phyloP scores from a whole-genome alignment of 2,797 vertebrate genomes.

The Thamnophis elegans region DNA sequence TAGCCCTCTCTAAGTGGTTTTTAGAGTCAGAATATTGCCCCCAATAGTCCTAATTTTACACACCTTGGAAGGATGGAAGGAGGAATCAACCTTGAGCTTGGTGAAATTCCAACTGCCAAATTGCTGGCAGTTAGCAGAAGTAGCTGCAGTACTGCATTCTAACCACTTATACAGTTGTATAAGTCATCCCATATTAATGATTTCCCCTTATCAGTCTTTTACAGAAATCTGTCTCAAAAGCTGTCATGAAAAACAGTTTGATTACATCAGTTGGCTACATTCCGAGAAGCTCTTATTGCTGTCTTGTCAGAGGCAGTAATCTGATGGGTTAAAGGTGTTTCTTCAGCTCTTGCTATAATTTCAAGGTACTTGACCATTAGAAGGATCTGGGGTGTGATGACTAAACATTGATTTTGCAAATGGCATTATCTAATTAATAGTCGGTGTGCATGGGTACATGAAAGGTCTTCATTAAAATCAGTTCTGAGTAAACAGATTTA shows the following conservation, averaged over 20 bases:
- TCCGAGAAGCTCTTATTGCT: conserved; percentile 22
- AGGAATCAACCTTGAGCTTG: background rate
- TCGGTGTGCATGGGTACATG: background rate
- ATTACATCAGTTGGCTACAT: conserved; percentile 17
- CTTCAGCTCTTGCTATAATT: conserved; percentile 21
- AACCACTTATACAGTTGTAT: background rate
- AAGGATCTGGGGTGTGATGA: background rate
- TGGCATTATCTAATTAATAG: background rate
- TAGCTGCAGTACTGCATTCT: background rate
- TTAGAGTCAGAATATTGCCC: background rate
- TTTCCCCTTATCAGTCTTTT: background rate
- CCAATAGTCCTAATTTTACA: background rate
- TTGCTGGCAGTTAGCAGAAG: background rate
- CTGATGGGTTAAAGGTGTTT: conserved; percentile 22
- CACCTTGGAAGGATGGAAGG: background rate
- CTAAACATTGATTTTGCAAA: background rate
- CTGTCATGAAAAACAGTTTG: conserved; percentile 26
- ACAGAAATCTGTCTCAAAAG: conserved; percentile 26
- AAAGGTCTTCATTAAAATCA: background rate
- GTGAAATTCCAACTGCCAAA: background rate
- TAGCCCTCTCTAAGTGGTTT: background rate
- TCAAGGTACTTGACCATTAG: conserved; percentile 19
- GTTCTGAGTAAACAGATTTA: background rate
- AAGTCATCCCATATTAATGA: background rate
- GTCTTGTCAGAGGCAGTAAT: conserved; percentile 21